Conservation (phyloP, 1,140 invertebrate species). For the Solenopsis fugax region DNA sequence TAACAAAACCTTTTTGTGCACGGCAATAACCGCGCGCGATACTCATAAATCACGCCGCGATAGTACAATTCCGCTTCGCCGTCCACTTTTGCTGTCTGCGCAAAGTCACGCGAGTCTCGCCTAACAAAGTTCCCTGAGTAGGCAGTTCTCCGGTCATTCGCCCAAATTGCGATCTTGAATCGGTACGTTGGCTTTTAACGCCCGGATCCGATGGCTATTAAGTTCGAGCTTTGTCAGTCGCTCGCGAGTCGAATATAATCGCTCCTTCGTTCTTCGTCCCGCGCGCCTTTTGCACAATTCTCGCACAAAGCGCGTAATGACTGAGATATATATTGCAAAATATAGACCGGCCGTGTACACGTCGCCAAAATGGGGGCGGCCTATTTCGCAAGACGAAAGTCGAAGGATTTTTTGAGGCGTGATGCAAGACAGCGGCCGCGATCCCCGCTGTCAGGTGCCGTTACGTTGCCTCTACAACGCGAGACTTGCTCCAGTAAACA, state of each 20-base stretch:
- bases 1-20: slow-evolving; percentile 40
- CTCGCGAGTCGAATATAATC: slow-evolving; percentile 28
- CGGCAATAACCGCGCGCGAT: slow-evolving; percentile 17
- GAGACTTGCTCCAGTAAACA: slow-evolving; percentile 21
- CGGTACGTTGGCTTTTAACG: slow-evolving; percentile 8
- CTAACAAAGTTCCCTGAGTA: background rate
- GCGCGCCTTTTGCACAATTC: background rate
- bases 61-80: slow-evolving; percentile 1
- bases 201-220: slow-evolving; percentile 5
- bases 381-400: slow-evolving; percentile 38
- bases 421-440: slow-evolving; percentile 55
- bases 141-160: slow-evolving; percentile 24
- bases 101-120: background rate
- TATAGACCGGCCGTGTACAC: no score
- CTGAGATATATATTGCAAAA: slow-evolving; percentile 33
- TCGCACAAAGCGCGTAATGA: background rate
- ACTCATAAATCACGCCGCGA: slow-evolving; percentile 47
- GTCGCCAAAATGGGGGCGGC: background rate
- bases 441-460: slow-evolving; percentile 51
- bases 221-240: slow-evolving; percentile 1
- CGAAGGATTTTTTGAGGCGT: slow-evolving; percentile 57
- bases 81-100: background rate
- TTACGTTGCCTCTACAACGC: slow-evolving; percentile 47
- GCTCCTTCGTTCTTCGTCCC: background rate
- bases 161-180: slow-evolving; percentile 47